Base-by-base conservation (phyloP, 2,888 invertebrate species). In the Lobophora halterata region DNA sequence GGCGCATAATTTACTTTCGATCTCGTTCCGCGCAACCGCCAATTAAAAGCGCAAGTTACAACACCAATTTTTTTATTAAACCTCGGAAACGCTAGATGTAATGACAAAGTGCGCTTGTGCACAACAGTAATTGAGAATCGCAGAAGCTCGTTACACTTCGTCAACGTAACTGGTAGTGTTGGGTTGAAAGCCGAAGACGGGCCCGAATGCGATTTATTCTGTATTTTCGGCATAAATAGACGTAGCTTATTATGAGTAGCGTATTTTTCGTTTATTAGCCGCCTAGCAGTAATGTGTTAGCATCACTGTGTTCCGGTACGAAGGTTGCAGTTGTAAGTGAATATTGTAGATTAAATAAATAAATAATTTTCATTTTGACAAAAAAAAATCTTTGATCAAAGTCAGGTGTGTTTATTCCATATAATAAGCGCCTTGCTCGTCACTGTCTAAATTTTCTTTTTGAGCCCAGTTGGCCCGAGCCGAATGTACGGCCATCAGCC, bases 21-120 rank as follows among this genome's bases (percentile, higher is more conserved):
- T 52, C 49, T 49, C 43, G 45, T 49, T 52, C 36, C 29, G 36
- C 49, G 47, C 40, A 49, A 49, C 18, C 23, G n/a, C 41, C 41
- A 49, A 53, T 50, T 50, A 48, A 52, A 52, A 44, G 6, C 17
- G 17, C 41, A 30, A 41, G 49, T 50, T 53, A 46, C 53, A 40
- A 44, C 34, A 41, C 27, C 39, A 33, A 45, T 46, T 48, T 49
- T n/a, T 53, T 50, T 50, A 42, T 42, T 36, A 30, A 42, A 50
- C 46, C 50, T 49, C 46, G 52, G 55, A 52, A 52, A 47, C 40
- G 34, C 41, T 46, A 47, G 45, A 7, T 35, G 37, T 41, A 49
- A 48, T 44, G 49, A 44, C 46, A 45, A 47, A 47, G 46, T 42
- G 46, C 34, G 39, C 36, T 30, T 30, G 8, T 37, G 33, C 33